These are phyloP conservation scores for Thymelicus acteon DNA, from an alignment of 2,888 invertebrate genomes.

Conservation along the genomic window DNA sequence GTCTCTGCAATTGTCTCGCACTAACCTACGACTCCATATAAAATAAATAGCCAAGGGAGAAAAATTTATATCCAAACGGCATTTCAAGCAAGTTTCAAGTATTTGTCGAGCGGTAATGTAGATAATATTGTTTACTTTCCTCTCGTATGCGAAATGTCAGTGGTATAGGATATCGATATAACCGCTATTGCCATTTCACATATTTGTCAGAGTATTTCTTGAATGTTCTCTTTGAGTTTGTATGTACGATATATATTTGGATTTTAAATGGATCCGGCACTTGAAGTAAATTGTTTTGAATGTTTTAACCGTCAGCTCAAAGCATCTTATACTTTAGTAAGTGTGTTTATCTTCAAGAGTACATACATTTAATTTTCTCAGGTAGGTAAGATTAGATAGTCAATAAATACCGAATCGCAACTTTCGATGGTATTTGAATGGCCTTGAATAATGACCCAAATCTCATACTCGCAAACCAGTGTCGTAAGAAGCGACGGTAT, in stretches of 20 bases:
- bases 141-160: slow-evolving; percentile 36
- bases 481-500: no score
- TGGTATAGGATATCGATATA: slow-evolving; percentile 24
- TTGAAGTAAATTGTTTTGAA: background rate
- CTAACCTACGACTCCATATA: no score
- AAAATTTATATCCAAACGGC: slow-evolving; percentile 1
- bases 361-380: background rate
- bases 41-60: background rate
- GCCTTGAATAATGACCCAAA: no score
- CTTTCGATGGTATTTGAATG: no score
- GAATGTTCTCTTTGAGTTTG: slow-evolving; percentile 12
- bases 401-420: no score
- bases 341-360: background rate
- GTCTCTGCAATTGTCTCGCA: no score
- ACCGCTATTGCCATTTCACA: slow-evolving; percentile 15
- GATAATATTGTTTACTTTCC: slow-evolving; percentile 38
- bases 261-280: slow-evolving; percentile 12
- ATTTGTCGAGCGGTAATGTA: slow-evolving; percentile 32
- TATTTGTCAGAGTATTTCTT: slow-evolving; percentile 16
- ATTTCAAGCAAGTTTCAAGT: slow-evolving; percentile 20
- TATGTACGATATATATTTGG: slow-evolving; percentile 16
- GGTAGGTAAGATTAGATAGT: background rate
- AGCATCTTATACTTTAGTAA: background rate
- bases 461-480: no score
- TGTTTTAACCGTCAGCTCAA: background rate